phyloP scores from a whole-genome alignment of 1,140 invertebrate genomes.

The Sarcophaga peregrina region DNA sequence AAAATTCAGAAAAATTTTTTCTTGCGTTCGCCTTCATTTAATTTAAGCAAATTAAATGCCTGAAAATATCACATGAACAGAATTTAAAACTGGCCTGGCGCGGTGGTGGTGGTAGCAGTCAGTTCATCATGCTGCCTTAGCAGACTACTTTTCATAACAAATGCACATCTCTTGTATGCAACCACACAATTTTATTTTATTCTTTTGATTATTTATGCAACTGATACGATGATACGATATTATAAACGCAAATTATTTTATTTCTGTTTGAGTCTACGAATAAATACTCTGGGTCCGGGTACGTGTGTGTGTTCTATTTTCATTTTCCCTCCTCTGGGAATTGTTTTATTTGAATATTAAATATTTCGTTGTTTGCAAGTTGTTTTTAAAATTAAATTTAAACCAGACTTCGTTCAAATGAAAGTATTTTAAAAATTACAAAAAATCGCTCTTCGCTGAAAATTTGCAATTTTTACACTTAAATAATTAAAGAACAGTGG shows the following conservation, averaged over 20 bases:
- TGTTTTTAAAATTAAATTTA: not conserved
- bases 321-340: not conserved
- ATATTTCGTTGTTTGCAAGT: not conserved
- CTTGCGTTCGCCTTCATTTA: not conserved
- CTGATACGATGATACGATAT: conserved; percentile 15
- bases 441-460: conserved; percentile 39
- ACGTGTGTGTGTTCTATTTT: not conserved
- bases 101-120: not conserved
- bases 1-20: too few relatives aligned
- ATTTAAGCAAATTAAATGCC: conserved; percentile 15
- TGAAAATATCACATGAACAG: not conserved
- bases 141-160: conserved; percentile 32
- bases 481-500: conserved; percentile 32
- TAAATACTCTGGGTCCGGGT: too few relatives aligned
- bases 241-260: too few relatives aligned
- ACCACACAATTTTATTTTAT: not conserved
- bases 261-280: too few relatives aligned
- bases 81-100: not conserved
- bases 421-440: not conserved
- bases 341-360: not conserved
- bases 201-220: conserved; percentile 45
- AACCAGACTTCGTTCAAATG: not conserved
- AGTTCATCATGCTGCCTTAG: conserved; percentile 16
- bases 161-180: not conserved
- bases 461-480: conserved; percentile 63